Conservation (phyloP, 2,797 vertebrate species). For the Pempheris klunzingeri region DNA sequence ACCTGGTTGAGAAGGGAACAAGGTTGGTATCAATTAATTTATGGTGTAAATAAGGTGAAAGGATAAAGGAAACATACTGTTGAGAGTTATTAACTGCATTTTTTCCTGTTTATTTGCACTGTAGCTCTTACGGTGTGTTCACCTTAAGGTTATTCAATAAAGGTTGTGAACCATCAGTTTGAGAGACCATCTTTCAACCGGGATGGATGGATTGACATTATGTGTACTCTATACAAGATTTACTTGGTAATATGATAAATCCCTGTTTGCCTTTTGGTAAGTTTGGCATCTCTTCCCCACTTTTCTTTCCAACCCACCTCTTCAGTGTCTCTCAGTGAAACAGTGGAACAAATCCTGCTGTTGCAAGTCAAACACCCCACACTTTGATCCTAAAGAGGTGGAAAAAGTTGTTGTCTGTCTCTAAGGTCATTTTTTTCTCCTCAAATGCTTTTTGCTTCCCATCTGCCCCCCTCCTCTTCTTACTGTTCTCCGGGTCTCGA, state of each 20-base stretch:
- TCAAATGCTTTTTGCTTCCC: constrained; percentile 31
- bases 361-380: constrained; percentile 18
- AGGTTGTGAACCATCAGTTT: no score
- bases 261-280: background rate
- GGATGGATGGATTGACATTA: background rate
- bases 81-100: no score
- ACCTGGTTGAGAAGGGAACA: no score
- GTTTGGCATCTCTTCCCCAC: background rate
- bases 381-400: constrained; percentile 38
- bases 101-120: no score
- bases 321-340: constrained; percentile 7
- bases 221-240: constrained; percentile 6
- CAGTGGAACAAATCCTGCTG: background rate
- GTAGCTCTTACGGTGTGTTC: no score
- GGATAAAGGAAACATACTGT: no score
- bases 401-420: constrained; percentile 25
- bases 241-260: background rate
- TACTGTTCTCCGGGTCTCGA: background rate
- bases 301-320: constrained; percentile 6
- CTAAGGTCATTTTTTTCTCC: constrained; percentile 41
- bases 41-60: no score
- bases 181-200: no score
- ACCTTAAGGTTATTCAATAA: no score
- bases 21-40: no score
- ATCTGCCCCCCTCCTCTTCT: background rate